Evolutionary conservation across 2,797 vertebrate species (phyloP), one percentile per base, ranked within the genome.

Genomic region (Melanotaenia parkinsoni): DNA sequence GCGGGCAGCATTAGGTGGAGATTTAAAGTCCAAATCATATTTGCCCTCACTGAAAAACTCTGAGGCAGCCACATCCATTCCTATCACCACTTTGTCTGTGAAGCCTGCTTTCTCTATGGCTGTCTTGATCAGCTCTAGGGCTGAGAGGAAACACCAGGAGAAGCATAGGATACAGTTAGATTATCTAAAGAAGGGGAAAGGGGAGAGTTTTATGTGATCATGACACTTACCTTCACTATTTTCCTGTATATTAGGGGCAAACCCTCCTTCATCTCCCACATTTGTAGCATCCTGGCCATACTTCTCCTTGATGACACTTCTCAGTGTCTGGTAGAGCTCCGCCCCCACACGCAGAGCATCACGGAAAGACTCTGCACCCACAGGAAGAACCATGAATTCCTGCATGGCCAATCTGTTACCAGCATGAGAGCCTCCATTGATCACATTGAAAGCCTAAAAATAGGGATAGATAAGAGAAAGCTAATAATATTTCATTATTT

Each of bases 361-460:
- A 0, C 95, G 95, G 81, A 97, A 97, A 73, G 96, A 97, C 88
- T 97, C 96, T 0, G 97, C 96, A 18, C 97, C 97, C 26, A 97
- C 97, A 0, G 96, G 97, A 75, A 98, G 95, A 50, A 97, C 96
- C 97, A 98, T 97, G 83, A 97, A 98, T 88, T 98, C 97, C 85
- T 98, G 97, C 97, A 98, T 98, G 51, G 97, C 96, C 90, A 97
- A 89, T 63, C 97, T 96, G 93, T 97, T 97, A 11, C 96, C 97
- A 26, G 97, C 96, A 0, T 97, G 96, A 69, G 97, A 98, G 45
- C 97, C 97, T 5, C 96, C 96, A 0, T 97, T 98, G 94, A 98
- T 98, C 72, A 98, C 97, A 0, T 97, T 97, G 87, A 98, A 98
- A 61, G 97, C 97, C 97, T 98, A 57, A 57, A 80, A 77, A 74